Base-by-base conservation (phyloP, 2,113 vertebrate species). In the Mastomys coucha region DNA sequence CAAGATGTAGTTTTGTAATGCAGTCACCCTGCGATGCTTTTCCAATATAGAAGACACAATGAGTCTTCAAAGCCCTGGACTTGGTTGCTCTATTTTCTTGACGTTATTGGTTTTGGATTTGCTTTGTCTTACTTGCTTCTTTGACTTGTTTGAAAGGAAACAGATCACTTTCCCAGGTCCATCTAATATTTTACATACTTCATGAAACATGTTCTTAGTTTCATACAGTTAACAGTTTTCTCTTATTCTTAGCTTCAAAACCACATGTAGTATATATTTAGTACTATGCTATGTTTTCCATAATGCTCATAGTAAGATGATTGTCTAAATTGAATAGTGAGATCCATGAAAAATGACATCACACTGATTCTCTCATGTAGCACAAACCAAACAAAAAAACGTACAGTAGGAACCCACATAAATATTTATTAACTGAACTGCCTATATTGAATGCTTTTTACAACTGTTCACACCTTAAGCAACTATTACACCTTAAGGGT, bases 381-480 rank as follows among this genome's bases (percentile, higher is more conserved):
- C 63, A 60, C 36, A 90, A 85, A 67, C 31, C 12, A 95, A 88
- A 92, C 49, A 87, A 14, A 70, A 56, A 77, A 45, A 31, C 2
- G n/a, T 49, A 56, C 4, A 75, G 45, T 75, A 92, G 45, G 36
- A 42, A 22, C 51, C 58, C 28, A 67, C 42, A 53, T n/a, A 80
- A 53, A 53, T 72, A 86, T 77, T 76, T 93, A 94, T 87, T 95
- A 82, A 80, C 36, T 94, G 39, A 22, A 84, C 92, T 94, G 70
- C 69, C 78, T 88, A 63, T 26, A 56, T 13, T 93, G 60, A 96
- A 31, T 24, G 20, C 28, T 73, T 93, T 60, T 91, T 90, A 77
- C 45, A 33, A 67, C 84, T 56, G 88, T 76, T 91, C 73, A 45
- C 51, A 82, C 22, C 77, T 96, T 73, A 91, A 92, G 92, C 60